Base-by-base conservation (phyloP, 2,113 vertebrate genomes). In the Coreoperca whiteheadi region DNA sequence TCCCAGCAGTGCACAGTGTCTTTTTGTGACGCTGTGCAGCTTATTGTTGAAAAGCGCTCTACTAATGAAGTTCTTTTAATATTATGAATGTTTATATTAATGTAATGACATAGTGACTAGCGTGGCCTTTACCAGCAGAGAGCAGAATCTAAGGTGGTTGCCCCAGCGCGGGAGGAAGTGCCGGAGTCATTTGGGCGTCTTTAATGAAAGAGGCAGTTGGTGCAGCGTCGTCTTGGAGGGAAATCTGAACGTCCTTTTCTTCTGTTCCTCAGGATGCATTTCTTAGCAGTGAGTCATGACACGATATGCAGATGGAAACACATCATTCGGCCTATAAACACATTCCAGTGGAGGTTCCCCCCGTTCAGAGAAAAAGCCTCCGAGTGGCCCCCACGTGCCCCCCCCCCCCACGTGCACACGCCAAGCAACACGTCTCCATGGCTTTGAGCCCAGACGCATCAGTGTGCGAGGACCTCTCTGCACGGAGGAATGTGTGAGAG, bases 401-500 rank as follows among this genome's bases (percentile, higher is more conserved):
- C 18, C 6, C 6, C 63, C 28, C 39, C 68, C 68, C 82, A 77
- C 73, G 28, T 60, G 54, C 72, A 77, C 78, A 61, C 66, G 43
- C 59, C 71, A 77, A 69, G 78, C 85, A 77, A 50, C 46, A 48
- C 46, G 46, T 48, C 46, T 16, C 46, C 15, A 16, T 48, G 46
- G 41, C 41, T 48, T 15, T 48, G 46, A 48, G 46, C 46, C 46
- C 46, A 48, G 15, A 43, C 14, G 46, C 46, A 16, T 48, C 15
- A 34, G 46, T 81, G 84, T 86, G 78, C 85, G 82, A 16, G 46
- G 48, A 20, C 72, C 61, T 54, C 51, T 54, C 21, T n/a, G 23
- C 51, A 10, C 57, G 51, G 65, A 87, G 88, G 92, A 93, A 93
- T 93, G 91, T 89, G 88, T 93, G 92, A 92, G 92, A 94, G 90